A percentile compares a stretch with the other conserved stretches of the same genome.
These are phyloP conservation scores for Daubentonia madagascariensis DNA, from an alignment of 2,113 vertebrate species.

Conservation along the genomic window DNA sequence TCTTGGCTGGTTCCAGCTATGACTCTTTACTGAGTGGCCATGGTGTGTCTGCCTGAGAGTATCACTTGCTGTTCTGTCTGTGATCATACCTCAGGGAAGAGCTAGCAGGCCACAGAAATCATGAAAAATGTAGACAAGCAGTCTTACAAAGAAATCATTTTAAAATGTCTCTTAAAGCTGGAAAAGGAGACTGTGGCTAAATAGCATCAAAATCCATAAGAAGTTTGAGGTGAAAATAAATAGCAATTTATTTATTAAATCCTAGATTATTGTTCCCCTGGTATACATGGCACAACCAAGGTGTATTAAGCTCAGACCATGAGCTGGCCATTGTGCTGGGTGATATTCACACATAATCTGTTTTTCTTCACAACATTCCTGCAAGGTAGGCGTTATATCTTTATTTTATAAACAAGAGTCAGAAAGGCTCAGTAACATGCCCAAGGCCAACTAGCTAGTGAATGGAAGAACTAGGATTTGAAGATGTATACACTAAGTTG, in stretches of 20 bases:
- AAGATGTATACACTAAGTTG: neutral
- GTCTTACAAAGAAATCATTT: neutral
- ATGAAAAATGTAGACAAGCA: neutral
- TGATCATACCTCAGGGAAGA: neutral
- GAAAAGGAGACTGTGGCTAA: neutral
- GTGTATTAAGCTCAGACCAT: neutral
- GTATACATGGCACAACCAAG: no score
- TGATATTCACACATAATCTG: neutral
- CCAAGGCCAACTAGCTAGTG: neutral
- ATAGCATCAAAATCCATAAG: neutral
- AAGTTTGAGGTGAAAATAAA: neutral
- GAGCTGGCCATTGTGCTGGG: neutral
- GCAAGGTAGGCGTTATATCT: neutral
- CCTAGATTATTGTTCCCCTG: neutral
- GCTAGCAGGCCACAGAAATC: neutral
- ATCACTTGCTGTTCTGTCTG: neutral
- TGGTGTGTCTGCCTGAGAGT: neutral
- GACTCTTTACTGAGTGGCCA: no score
- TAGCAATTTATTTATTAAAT: neutral
- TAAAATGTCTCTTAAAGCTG: neutral
- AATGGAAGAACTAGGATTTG: neutral
- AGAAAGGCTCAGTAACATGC: neutral
- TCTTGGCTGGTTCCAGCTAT: no score
- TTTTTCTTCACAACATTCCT: neutral
- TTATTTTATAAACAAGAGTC: neutral